Percentiles rank a stretch among this genome's conserved stretches.
These are phyloP conservation scores for Spisula subtruncata DNA, from an alignment of 2,888 invertebrate species.

Conservation along the genomic window DNA sequence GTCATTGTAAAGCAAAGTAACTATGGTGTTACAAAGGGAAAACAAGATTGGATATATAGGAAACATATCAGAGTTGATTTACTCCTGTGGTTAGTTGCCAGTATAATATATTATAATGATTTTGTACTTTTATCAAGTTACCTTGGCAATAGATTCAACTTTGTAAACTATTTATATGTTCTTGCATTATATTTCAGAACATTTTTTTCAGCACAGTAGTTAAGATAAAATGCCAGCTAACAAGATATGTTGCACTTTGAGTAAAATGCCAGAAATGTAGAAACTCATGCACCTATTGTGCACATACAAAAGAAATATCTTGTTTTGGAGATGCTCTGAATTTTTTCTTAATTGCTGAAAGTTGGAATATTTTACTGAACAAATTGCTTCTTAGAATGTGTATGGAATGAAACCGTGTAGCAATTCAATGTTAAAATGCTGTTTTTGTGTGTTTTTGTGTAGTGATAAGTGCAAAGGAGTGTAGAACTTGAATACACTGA, in stretches of 20 bases:
- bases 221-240: not conserved
- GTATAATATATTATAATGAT: no score
- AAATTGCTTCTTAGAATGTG: constrained; percentile 9
- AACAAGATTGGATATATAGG: no score
- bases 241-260: not conserved
- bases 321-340: not conserved
- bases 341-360: not conserved
- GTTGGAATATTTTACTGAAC: not conserved
- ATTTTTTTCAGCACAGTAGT: not conserved
- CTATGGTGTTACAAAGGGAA: no score
- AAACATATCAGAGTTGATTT: no score
- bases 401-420: not conserved
- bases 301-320: not conserved
- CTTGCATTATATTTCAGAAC: not conserved
- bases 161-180: no score
- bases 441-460: not conserved
- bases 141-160: no score
- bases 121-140: no score
- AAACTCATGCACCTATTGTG: not conserved
- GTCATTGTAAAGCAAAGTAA: no score
- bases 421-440: not conserved
- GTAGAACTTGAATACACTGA: not conserved
- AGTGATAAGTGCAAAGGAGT: constrained; percentile 9
- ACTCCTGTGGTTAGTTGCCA: no score
- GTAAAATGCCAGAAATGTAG: not conserved